Evolutionary conservation across 2,888 invertebrate genomes (phyloP).

Genomic region (Epinotia brunnichana): DNA sequence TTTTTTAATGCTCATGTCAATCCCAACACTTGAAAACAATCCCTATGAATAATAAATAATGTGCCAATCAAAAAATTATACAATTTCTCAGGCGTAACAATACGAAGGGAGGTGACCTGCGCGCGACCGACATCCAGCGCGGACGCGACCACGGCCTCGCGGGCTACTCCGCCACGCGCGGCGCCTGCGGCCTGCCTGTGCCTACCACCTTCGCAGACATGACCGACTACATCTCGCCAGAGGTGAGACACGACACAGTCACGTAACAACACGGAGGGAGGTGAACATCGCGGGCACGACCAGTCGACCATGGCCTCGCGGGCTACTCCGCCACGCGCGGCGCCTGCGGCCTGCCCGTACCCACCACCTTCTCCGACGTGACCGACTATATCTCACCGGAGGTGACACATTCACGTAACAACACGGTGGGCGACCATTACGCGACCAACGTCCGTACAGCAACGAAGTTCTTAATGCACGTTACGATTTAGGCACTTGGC

Average conservation of each 20-base stretch:
- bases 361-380: constrained; percentile 87
- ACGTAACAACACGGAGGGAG: constrained; percentile 87
- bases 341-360: constrained; percentile 89
- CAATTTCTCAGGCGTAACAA: constrained; percentile 61
- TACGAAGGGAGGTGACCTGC: neutral
- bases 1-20: too few species aligned
- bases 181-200: constrained; percentile 88
- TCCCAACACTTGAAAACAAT: neutral
- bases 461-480: too few species aligned
- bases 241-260: constrained; percentile 69
- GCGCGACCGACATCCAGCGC: too few species aligned
- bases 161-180: constrained; percentile 85
- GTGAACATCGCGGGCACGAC: constrained; percentile 94
- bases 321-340: constrained; percentile 90
- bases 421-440: neutral
- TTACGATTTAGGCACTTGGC: too few species aligned
- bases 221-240: constrained; percentile 85
- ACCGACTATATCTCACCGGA: constrained; percentile 86
- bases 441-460: too few species aligned
- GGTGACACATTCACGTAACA: constrained; percentile 64
- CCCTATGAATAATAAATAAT: neutral
- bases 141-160: too few species aligned
- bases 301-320: constrained; percentile 94
- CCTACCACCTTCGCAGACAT: constrained; percentile 88
- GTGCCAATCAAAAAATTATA: neutral